phyloP scores from a whole-genome alignment of 1,140 invertebrate species.

The Liolophura sinensis region DNA sequence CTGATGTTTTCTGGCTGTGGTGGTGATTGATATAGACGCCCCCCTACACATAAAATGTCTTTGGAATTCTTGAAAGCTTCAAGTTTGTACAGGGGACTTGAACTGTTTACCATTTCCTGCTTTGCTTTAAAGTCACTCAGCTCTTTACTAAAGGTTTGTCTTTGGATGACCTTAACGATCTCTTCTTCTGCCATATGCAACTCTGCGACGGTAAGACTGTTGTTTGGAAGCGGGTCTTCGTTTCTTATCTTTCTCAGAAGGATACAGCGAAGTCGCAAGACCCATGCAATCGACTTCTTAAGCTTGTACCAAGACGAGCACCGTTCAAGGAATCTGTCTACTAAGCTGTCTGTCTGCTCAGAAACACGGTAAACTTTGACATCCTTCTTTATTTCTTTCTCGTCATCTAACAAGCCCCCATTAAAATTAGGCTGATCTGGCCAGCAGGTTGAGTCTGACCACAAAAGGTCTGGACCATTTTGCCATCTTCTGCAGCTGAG shows the following conservation, averaged over 20 bases:
- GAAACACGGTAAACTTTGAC: too few relatives aligned
- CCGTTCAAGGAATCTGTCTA: too few relatives aligned
- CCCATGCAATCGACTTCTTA: too few relatives aligned
- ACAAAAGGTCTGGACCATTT: constrained; percentile 24
- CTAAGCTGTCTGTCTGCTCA: too few relatives aligned
- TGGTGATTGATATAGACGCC: too few relatives aligned
- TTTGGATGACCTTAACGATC: constrained; percentile 10
- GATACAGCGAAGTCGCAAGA: too few relatives aligned
- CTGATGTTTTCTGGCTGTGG: neutral
- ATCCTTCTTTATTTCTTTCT: too few relatives aligned
- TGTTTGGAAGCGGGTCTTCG: too few relatives aligned
- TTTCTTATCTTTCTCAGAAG: too few relatives aligned
- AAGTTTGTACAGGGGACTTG: constrained; percentile 14
- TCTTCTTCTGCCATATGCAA: constrained; percentile 3
- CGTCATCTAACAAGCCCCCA: neutral
- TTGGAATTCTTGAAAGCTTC: constrained; percentile 11
- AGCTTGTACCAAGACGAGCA: too few relatives aligned
- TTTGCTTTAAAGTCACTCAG: neutral
- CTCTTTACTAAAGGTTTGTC: constrained; percentile 7
- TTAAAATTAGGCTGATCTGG: neutral
- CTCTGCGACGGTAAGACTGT: neutral
- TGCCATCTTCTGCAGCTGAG: neutral
- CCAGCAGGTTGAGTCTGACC: constrained; percentile 9
- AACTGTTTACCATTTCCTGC: constrained; percentile 4
- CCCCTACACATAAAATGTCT: constrained; percentile 14